Evolutionary conservation across 2,888 invertebrate species (phyloP), one percentile per base, ranked within the genome.

Genomic region (Teleogryllus oceanicus): DNA sequence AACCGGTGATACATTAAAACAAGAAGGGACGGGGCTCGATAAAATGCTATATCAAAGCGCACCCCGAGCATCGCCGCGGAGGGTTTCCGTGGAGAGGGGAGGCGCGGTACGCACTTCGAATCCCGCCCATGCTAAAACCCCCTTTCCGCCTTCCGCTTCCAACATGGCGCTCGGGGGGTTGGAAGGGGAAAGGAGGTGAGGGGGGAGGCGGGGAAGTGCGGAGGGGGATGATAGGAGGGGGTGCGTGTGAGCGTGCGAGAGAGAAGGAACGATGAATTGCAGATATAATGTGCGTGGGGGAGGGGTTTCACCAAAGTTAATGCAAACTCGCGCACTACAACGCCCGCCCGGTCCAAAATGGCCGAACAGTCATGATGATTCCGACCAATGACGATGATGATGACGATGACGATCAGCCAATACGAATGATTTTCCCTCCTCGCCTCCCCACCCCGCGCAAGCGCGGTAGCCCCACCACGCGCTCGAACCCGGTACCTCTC

Each of bases 321-420:
- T 16, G 13, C 16, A 13, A 62, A 62, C 62, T 62, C 62, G 3
- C 4, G 62, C 16, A 62, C 16, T 16, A 62, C 62, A 4, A 62
- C 62, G 18, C 18, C 62, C 62, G 13, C 62, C 62, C 62, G 62
- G 13, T 20, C 80, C 77, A 80, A 80, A 77, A 80, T 80, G 80
- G 80, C 80, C 80, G 80, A 80, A 78, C 80, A 80, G 74, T 80
- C 50, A 80, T 80, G 80, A 80, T 75, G 74, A 74, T 75, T 80
- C 80, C 74, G 77, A 74, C 80, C 80, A 80, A 80, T 80, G 80
- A 76, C 76, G 76, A 76, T 76, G 62, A 62, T 62, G 62, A 62
- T 62, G 76, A 80, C 77, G 80, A 80, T 80, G 80, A 80, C 75
- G 80, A 80, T 80, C 80, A 75, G 24, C 80, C 80, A 80, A 80